These are phyloP conservation scores for Tragelaphus eurycerus DNA, from an alignment of 2,797 vertebrate genomes.

Conservation along the genomic window DNA sequence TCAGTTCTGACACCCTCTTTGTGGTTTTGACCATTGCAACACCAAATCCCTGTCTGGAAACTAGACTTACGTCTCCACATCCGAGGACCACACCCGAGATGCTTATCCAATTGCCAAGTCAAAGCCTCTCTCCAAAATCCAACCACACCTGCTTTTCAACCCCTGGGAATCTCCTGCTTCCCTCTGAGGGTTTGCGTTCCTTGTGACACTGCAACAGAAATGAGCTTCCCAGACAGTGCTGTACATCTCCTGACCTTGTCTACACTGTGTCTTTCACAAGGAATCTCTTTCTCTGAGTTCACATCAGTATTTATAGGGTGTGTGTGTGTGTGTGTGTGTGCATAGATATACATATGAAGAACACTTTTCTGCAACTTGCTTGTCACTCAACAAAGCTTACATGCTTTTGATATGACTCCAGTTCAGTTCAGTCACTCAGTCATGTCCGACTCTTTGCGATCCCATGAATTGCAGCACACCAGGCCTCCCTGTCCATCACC, in stretches of 20 bases:
- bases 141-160: background rate
- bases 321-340: background rate
- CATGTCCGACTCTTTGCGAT: rapidly evolving
- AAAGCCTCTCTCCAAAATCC: background rate
- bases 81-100: background rate
- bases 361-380: background rate
- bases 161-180: background rate
- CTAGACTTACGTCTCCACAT: background rate
- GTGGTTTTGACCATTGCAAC: background rate
- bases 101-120: background rate
- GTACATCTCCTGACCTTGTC: background rate
- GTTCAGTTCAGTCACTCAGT: too few species aligned
- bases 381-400: background rate
- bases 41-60: background rate
- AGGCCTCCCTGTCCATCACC: too few species aligned
- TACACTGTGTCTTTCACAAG: background rate
- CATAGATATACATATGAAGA: background rate
- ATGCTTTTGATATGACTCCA: background rate
- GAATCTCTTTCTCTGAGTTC: background rate
- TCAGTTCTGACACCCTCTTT: background rate
- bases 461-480: too few species aligned
- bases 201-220: background rate
- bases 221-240: background rate
- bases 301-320: background rate
- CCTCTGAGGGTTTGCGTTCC: background rate